phyloP scores from a whole-genome alignment of 2,888 invertebrate species.

The Melanotus villosus region DNA sequence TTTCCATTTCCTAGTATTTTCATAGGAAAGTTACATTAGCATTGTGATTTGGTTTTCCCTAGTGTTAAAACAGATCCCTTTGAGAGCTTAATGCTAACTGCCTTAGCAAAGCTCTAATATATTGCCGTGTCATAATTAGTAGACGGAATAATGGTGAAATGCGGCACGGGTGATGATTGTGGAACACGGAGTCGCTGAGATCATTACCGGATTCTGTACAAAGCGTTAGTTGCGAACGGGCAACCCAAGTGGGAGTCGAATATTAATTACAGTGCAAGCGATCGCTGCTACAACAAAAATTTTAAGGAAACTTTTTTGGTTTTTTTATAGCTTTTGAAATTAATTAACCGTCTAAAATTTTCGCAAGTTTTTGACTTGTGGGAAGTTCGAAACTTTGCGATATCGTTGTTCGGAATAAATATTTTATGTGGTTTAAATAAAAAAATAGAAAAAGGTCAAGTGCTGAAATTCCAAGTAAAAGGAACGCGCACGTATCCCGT shows the following conservation, averaged over 20 bases:
- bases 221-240: constrained; percentile 44
- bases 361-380: no score
- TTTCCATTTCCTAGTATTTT: no score
- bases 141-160: constrained; percentile 26
- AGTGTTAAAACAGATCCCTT: not conserved
- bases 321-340: no score
- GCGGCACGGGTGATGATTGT: constrained; percentile 35
- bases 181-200: constrained; percentile 42
- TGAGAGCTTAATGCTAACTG: not conserved
- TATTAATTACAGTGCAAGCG: constrained; percentile 32
- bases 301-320: no score
- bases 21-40: not conserved
- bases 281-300: not conserved
- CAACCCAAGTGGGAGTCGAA: constrained; percentile 32
- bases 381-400: no score
- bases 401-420: no score
- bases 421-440: no score
- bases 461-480: no score
- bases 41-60: not conserved
- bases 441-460: no score
- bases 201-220: constrained; percentile 43
- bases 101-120: constrained; percentile 11
- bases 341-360: no score
- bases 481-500: no score
- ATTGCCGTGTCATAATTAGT: constrained; percentile 34